These are phyloP conservation scores for Andrena marginata DNA, from an alignment of 2,888 invertebrate species.

Conservation along the genomic window DNA sequence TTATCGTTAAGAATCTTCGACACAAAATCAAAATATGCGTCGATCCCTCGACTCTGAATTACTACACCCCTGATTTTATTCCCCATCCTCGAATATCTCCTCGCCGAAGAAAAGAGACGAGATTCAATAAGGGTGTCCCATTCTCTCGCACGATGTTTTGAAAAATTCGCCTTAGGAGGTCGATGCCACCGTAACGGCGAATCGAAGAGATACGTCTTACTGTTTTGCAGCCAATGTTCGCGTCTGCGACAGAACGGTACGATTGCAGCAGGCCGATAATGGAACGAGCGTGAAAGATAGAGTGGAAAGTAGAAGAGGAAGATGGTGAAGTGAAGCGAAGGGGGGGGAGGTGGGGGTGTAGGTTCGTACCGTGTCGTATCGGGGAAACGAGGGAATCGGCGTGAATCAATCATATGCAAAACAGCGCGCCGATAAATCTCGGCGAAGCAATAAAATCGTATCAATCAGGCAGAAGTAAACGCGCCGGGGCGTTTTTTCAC, in stretches of 20 bases:
- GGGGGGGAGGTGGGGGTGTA: not conserved
- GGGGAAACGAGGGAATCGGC: slow-evolving; percentile 25
- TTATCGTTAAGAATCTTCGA: no score
- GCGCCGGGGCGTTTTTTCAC: slow-evolving; percentile 40
- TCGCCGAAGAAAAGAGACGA: not conserved
- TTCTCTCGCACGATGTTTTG: slow-evolving; percentile 45
- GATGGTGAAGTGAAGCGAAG: not conserved
- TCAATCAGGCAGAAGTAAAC: slow-evolving; percentile 75
- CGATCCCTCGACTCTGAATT: not conserved
- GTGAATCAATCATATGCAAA: slow-evolving; percentile 75
- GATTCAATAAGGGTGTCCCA: slow-evolving; percentile 47
- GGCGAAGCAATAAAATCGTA: slow-evolving; percentile 77
- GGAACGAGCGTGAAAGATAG: slow-evolving; percentile 1
- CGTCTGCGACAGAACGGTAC: slow-evolving; percentile 36
- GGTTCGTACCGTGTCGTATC: not conserved
- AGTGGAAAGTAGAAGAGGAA: not conserved
- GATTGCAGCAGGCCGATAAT: slow-evolving; percentile 35
- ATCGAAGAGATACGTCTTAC: slow-evolving; percentile 37
- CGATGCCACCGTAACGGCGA: slow-evolving; percentile 7
- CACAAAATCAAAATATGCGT: no score
- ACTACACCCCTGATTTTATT: not conserved
- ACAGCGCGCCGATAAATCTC: slow-evolving; percentile 70
- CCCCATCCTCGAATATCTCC: not conserved
- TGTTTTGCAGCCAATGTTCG: slow-evolving; percentile 41
- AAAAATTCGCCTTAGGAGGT: slow-evolving; percentile 22